Base-by-base conservation (phyloP, 1,140 invertebrate genomes). In the Tribolium madens region DNA sequence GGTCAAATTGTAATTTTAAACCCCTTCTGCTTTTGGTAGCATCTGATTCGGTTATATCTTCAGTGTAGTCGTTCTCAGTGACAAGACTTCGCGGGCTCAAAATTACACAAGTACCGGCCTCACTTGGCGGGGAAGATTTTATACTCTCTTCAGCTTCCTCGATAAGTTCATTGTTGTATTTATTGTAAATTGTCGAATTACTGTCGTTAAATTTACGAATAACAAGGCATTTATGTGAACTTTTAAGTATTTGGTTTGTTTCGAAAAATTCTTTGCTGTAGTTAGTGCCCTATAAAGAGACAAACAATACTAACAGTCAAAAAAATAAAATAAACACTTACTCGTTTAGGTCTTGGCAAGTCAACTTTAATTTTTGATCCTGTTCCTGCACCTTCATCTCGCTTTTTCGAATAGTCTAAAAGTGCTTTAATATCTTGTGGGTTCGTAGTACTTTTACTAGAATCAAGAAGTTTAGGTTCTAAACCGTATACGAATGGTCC, bases 371-470 rank as follows among this genome's bases (percentile, higher is more conserved):
- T 50, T 31, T 72, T 72, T 2, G 70, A 2, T 15, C 13, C 9
- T 3, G 26, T 12, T 4, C 50, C 50, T 9, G 17, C 12, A 6
- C 36, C 0, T 13, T 33, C 50, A 21, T 72, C 46, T 26, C 13
- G 9, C 33, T 79, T 82, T 52, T 83, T 83, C 10, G 77, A 80
- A 15, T 76, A 74, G 48, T 83, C 80, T 3, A 83, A 69, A 36
- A 83, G 48, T 4, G 76, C 64, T 57, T 81, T 81, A 5, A 82
- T 71, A 70, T 83, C 81, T 52, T 77, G 78, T 5, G 82, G 81
- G 71, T 83, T 80, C 0, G 81, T 82, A 3, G 81, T 78, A 14
- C 76, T 79, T 26, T 31, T 50, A 46, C n/a, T 21, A 33, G 57
- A 53, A 2, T 70, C 64, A 18, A 74, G 76, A 2, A 77, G 53